phyloP scores from a whole-genome alignment of 37 sponge, comb jelly and placozoan species.

The Mnemiopsis leidyi region DNA sequence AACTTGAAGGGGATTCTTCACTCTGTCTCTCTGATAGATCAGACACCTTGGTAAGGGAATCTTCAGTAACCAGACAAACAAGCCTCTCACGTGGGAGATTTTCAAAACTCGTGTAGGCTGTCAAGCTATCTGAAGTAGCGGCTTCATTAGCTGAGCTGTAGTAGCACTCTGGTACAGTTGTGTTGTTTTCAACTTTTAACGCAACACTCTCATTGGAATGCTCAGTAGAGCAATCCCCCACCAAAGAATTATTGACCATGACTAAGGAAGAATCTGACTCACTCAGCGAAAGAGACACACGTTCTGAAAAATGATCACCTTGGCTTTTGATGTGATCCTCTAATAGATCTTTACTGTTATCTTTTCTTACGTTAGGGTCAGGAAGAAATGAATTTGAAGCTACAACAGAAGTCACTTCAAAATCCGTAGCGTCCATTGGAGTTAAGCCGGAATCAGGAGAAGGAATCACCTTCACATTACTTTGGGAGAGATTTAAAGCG shows the following conservation, averaged over 20 bases:
- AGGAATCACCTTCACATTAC: neutral
- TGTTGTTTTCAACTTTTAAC: neutral
- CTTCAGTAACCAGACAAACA: neutral
- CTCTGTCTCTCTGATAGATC: neutral
- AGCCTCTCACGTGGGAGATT: neutral
- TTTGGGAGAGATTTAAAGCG: neutral
- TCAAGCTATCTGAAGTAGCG: neutral
- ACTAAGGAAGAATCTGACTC: neutral
- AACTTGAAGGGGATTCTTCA: no score
- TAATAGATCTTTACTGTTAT: neutral
- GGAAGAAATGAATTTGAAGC: neutral
- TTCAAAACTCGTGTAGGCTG: neutral
- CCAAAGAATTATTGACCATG: neutral
- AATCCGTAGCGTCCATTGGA: neutral
- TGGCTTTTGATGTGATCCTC: neutral
- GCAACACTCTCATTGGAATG: no score
- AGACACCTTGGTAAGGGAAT: neutral
- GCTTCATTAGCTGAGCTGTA: neutral
- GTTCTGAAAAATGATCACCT: neutral
- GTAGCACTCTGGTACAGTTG: neutral
- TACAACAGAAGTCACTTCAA: neutral
- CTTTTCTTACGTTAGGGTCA: neutral
- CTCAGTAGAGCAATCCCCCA: neutral
- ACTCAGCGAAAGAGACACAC: neutral
- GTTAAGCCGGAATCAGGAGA: neutral